A percentile compares a stretch with the other conserved stretches of the same genome.
Evolutionary conservation across 2,888 invertebrate species (phyloP).

Genomic region (Empis stercorea): DNA sequence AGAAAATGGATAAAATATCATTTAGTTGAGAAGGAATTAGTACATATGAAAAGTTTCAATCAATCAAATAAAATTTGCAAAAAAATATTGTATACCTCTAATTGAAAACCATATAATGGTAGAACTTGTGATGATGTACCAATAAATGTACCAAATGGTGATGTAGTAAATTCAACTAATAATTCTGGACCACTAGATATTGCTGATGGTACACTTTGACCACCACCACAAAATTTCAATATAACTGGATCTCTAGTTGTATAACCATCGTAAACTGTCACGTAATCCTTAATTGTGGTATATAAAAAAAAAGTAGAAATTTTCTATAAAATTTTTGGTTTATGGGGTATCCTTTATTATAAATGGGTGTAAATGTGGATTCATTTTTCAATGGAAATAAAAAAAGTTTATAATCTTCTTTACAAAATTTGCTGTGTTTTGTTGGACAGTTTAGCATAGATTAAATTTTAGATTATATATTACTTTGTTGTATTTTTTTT

Average conservation of each 20-base stretch:
- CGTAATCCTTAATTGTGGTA: conserved; percentile 53
- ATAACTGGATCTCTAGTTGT: conserved; percentile 78
- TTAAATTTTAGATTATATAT: conserved; percentile 1
- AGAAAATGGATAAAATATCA: too few species aligned
- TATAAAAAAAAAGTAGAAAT: conserved; percentile 13
- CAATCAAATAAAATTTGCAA: too few species aligned
- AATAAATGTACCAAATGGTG: conserved; percentile 73
- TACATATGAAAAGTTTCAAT: too few species aligned
- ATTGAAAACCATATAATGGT: conserved; percentile 75
- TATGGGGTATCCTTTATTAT: background rate
- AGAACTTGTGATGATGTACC: conserved; percentile 64
- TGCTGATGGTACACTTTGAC: conserved; percentile 72
- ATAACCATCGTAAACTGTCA: conserved; percentile 78
- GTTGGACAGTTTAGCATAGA: background rate
- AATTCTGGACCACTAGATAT: conserved; percentile 79
- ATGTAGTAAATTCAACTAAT: conserved; percentile 79
- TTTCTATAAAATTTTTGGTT: background rate
- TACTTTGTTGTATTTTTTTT: too few species aligned
- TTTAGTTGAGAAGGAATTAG: too few species aligned
- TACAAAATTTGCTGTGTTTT: background rate
- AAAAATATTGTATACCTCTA: conserved; percentile 51
- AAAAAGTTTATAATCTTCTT: conserved; percentile 1
- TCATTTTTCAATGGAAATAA: background rate
- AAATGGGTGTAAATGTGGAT: conserved; percentile 1
- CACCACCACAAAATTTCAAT: conserved; percentile 80